These are phyloP conservation scores for Nephrotoma guestfalica DNA, from an alignment of 2,888 invertebrate species.

Conservation along the genomic window DNA sequence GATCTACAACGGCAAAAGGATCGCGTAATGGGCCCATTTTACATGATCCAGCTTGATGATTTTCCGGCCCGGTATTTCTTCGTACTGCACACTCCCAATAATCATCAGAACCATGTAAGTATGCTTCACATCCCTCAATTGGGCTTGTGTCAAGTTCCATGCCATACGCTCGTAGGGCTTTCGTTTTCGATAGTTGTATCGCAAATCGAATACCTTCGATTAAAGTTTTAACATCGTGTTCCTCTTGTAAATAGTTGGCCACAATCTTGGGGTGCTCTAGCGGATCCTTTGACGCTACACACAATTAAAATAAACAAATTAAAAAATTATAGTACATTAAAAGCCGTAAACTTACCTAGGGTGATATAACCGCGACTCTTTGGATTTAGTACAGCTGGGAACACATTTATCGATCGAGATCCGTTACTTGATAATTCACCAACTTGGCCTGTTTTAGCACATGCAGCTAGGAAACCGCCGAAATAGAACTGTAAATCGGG, in stretches of 20 bases:
- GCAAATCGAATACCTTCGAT: slow-evolving; percentile 75
- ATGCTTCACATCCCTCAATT: slow-evolving; percentile 56
- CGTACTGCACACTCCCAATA: slow-evolving; percentile 61
- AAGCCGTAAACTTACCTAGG: slow-evolving; percentile 27
- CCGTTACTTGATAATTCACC: slow-evolving; percentile 58
- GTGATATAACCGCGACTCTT: slow-evolving; percentile 68
- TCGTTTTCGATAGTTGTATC: slow-evolving; percentile 53
- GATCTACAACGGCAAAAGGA: slow-evolving; percentile 59
- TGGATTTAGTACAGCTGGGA: slow-evolving; percentile 72
- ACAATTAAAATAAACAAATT: not conserved
- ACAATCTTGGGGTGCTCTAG: slow-evolving; percentile 68
- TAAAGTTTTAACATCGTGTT: slow-evolving; percentile 58
- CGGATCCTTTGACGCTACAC: slow-evolving; percentile 54
- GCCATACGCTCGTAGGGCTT: slow-evolving; percentile 49
- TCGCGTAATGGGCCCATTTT: slow-evolving; percentile 65
- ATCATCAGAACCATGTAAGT: slow-evolving; percentile 55
- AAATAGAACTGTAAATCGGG: slow-evolving; percentile 82
- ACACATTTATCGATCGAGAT: slow-evolving; percentile 54
- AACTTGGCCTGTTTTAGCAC: slow-evolving; percentile 74
- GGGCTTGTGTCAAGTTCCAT: slow-evolving; percentile 59
- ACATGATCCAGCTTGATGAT: slow-evolving; percentile 69
- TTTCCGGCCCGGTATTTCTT: slow-evolving; percentile 61
- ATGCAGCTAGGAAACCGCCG: slow-evolving; percentile 72
- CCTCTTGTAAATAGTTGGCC: slow-evolving; percentile 49
- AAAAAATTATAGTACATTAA: not conserved